These are phyloP conservation scores for Peromyscus polionotus DNA, from an alignment of 2,113 vertebrate genomes.

Conservation along the genomic window DNA sequence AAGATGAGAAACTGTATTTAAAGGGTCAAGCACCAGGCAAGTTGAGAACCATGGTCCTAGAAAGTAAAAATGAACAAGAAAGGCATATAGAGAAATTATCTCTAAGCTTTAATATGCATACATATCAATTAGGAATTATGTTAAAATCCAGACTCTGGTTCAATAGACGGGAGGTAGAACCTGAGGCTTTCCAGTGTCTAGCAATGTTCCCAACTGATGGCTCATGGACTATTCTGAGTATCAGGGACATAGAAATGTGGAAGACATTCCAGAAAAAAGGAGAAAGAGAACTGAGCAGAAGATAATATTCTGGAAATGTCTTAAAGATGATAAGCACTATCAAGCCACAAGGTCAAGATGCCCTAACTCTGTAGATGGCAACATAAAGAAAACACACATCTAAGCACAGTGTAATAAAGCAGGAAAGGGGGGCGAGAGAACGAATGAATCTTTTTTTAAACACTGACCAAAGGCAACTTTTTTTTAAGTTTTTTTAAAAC, in stretches of 20 bases:
- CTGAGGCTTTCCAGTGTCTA: slow-evolving; percentile 49
- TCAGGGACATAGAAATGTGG: neutral
- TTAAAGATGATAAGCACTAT: slow-evolving; percentile 25
- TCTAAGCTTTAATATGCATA: neutral
- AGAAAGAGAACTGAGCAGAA: neutral
- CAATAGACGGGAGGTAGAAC: neutral
- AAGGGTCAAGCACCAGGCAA: neutral
- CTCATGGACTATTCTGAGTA: neutral
- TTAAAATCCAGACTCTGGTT: slow-evolving; percentile 40
- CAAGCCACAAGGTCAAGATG: slow-evolving; percentile 38
- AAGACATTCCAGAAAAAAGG: slow-evolving; percentile 1
- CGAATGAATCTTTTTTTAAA: neutral
- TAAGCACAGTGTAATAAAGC: neutral
- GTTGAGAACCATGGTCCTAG: neutral
- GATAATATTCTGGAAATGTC: slow-evolving; percentile 41
- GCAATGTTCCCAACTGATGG: neutral
- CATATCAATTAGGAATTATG: neutral
- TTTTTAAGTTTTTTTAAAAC: neutral
- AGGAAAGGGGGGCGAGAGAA: neutral
- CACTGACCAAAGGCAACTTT: no score
- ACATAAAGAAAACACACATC: slow-evolving; percentile 25
- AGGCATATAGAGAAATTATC: neutral
- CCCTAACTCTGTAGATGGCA: neutral
- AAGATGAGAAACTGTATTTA: neutral
- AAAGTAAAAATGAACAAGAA: neutral